Evolutionary conservation across 2,113 vertebrate genomes (phyloP), one percentile per base, ranked within the genome.

Genomic region (Uria aalge): DNA sequence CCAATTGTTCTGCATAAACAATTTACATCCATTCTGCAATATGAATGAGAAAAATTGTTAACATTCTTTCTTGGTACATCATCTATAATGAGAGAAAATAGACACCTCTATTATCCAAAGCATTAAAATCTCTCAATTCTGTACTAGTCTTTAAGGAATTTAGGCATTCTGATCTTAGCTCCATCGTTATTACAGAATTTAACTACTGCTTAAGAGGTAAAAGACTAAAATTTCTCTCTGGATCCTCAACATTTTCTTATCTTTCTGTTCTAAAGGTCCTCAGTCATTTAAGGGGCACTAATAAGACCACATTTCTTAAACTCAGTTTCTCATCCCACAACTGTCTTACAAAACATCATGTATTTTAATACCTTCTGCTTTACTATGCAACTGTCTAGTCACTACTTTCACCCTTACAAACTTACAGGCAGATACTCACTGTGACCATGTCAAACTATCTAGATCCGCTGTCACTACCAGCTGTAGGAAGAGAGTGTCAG

Each of bases 31-130:
- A 60, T 38, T 92, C 60, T 60, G 47, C 50, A 63, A 47, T 9
- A 81, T 0, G 0, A 69, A 78, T 0, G 0, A 69, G 22, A 74
- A 57, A 62, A 52, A 15, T 5, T 75, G 13, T n/a, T 59, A 74
- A 43, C 18, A 34, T 48, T 81, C 11, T 15, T 66, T 52, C 63
- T 81, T 23, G n/a, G 4, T 15, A 41, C 1, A 1, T 29, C 8
- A 88, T 10, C 8, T 90, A 69, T 50, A 88, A 50, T 0, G 0
- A 7, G 26, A 73, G 32, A 68, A 88, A 88, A 36, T 0, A 55
- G n/a, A 73, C 18, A 83, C 13, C 15, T 53, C 26, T 68, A 13
- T 19, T 52, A 87, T 9, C 41, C 32, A 55, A 88, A 74, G 32
- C 41, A 84, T 45, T 72, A 62, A 34, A 63, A 63, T 16, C 3